A percentile compares a stretch with the other conserved stretches of the same genome.
These are phyloP conservation scores for Macrobrachium nipponense DNA, from an alignment of 1,140 invertebrate species.

Conservation along the genomic window DNA sequence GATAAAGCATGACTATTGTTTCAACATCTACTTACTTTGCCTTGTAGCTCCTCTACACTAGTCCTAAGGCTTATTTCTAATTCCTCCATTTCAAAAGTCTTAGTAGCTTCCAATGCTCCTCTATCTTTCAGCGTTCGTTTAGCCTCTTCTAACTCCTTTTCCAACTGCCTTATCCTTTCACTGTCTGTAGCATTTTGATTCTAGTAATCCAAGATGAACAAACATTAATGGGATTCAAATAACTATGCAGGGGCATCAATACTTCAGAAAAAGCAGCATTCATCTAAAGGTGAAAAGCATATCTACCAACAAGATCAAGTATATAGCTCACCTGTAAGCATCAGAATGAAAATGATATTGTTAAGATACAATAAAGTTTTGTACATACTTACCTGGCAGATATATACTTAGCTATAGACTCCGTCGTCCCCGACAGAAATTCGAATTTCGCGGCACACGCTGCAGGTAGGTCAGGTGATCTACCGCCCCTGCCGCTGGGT, in stretches of 20 bases:
- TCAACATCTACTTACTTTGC: constrained; percentile 32
- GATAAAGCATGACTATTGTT: background rate
- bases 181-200: constrained; percentile 58
- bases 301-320: too few species aligned
- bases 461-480: too few species aligned
- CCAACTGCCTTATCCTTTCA: constrained; percentile 53
- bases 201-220: constrained; percentile 23
- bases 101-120: constrained; percentile 72
- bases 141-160: constrained; percentile 69
- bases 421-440: too few species aligned
- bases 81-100: constrained; percentile 65
- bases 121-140: constrained; percentile 78
- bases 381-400: too few species aligned
- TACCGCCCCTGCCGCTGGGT: too few species aligned
- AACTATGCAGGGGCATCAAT: background rate
- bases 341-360: background rate
- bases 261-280: background rate
- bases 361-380: too few species aligned
- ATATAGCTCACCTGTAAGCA: background rate
- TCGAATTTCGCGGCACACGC: too few species aligned
- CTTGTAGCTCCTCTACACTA: constrained; percentile 69
- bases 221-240: constrained; percentile 28
- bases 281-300: too few species aligned
- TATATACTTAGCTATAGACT: too few species aligned
- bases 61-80: constrained; percentile 67